Conservation (phyloP, 2,797 vertebrate genomes). For the Hybognathus amarus region DNA sequence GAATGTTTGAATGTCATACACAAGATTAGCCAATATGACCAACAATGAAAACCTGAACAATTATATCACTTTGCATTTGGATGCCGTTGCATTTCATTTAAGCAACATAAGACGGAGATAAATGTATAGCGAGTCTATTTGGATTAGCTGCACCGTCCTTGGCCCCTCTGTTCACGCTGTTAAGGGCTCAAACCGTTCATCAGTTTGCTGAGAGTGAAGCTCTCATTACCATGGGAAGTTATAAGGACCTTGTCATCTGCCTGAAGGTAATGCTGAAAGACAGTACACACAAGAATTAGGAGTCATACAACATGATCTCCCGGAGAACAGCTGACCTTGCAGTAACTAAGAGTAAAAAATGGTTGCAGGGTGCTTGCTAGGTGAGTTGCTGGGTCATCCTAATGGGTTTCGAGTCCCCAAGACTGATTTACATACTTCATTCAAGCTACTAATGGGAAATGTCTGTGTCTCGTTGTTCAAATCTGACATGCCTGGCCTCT, state of each 20-base stretch:
- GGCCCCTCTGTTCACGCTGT: slow-evolving; percentile 30
- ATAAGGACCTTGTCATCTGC: slow-evolving; percentile 38
- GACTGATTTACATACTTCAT: slow-evolving; percentile 57
- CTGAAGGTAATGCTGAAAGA: slow-evolving; percentile 51
- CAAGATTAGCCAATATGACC: slow-evolving; percentile 17
- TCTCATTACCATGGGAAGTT: slow-evolving; percentile 51
- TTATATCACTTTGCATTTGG: background rate
- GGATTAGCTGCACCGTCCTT: slow-evolving; percentile 14
- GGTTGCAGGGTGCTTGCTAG: background rate
- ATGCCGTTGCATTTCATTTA: slow-evolving; percentile 22
- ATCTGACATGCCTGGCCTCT: slow-evolving; percentile 65
- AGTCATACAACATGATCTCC: slow-evolving; percentile 29
- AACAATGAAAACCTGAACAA: slow-evolving; percentile 30
- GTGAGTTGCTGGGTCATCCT: slow-evolving; percentile 27
- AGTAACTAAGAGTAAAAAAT: slow-evolving; percentile 30
- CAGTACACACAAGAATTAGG: slow-evolving; percentile 47
- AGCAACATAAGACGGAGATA: background rate
- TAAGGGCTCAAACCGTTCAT: slow-evolving; percentile 23
- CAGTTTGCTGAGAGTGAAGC: slow-evolving; percentile 39
- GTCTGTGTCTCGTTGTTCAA: slow-evolving; percentile 59
- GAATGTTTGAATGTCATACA: slow-evolving; percentile 4
- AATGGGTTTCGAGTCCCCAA: slow-evolving; percentile 40
- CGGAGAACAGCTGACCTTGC: slow-evolving; percentile 37
- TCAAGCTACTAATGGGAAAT: slow-evolving; percentile 48
- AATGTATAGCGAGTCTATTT: background rate